Evolutionary conservation across 2,888 invertebrate species (phyloP), one percentile per base, ranked within the genome.

Genomic region (Eugnorisma glareosa): DNA sequence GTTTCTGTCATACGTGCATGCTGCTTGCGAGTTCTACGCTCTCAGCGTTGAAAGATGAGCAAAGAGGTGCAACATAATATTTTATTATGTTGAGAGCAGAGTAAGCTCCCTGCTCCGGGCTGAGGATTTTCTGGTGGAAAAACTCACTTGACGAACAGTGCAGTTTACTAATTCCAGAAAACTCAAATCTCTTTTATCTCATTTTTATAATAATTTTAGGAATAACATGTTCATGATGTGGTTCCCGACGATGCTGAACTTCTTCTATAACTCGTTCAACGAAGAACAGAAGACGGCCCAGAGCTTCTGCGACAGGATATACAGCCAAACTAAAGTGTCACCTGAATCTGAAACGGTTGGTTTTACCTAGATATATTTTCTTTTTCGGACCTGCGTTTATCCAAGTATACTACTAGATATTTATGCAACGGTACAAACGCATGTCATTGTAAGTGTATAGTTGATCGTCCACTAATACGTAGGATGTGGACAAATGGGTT

Each of bases 181-280:
- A 57, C 57, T 57, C 2, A 28, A 7, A 28, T 28, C 28, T 57
- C 28, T 57, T 1, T 18, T 59, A 18, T 8, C 18, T 31, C 2
- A 59, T 31, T 18, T 7, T 31, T 18, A 28, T 3, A 31, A 21
- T 70, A 18, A 0, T 48, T 81, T 81, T 11, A 97, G 97, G 24
- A 96, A 95, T 83, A 96, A 97, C 64, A 93, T 95, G n/a, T 94
- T 97, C 69, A 86, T 93, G 11, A 95, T 97, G 94, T 97, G 97
- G 97, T 97, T 96, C 68, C 97, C 97, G 0, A 95, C 96, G 59
- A 96, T 97, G 75, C 92, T 97, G 31, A 97, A 97, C 83, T 91
- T 93, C 54, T 95, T 97, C 90, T 94, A 93, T 84, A 92, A 90
- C 28, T 92, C 94, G 0, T 77, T 93, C 15, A 76, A 86, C 2